Evolutionary conservation across 2,113 vertebrate genomes (phyloP), one percentile per base, ranked within the genome.

Genomic region (Trichomycterus rosablanca): DNA sequence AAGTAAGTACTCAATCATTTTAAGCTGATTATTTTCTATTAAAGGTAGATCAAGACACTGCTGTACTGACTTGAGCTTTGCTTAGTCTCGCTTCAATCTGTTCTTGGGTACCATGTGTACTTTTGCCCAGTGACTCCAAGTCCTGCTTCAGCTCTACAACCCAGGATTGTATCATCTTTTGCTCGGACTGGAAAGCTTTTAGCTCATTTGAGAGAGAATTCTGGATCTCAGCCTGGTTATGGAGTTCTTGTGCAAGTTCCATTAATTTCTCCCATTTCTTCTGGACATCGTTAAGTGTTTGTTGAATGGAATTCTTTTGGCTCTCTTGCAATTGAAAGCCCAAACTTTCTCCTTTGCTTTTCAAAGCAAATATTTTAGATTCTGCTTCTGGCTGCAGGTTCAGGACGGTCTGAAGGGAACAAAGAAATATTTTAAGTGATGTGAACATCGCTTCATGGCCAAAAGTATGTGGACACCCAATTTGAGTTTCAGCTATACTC

Each of bases 351-450:
- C 64, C 70, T 10, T 26, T 75, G 30, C 42, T 74, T 26, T 65
- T 78, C 52, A 88, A 73, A 4, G 77, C 71, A 0, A 59, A 24
- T 37, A 86, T 46, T 16, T 71, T 79, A 15, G 75, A 66, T 54
- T 86, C 78, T 67, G 78, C 86, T 5, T 84, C 82, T 1, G 75
- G 75, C 30, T 77, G 82, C 11, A 67, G 70, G 70, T 79, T 79
- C 51, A 85, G 73, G 50, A 82, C 37, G 2, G 46, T 64, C 86
- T 87, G 54, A 23, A 37, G 1, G 28, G 23, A 26, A 49, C n/a
- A 44, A 40, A n/a, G n/a, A n/a, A n/a, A n/a, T n/a, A n/a, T n/a
- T n/a, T n/a, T n/a, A n/a, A n/a, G n/a, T n/a, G n/a, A n/a, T n/a
- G n/a, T n/a, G n/a, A n/a, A n/a, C n/a, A n/a, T n/a, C n/a, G n/a